Percentiles rank a stretch among this genome's conserved stretches.
Conservation (phyloP, 2,113 vertebrate species). For the Rhegmatorhina hoffmannsi region DNA sequence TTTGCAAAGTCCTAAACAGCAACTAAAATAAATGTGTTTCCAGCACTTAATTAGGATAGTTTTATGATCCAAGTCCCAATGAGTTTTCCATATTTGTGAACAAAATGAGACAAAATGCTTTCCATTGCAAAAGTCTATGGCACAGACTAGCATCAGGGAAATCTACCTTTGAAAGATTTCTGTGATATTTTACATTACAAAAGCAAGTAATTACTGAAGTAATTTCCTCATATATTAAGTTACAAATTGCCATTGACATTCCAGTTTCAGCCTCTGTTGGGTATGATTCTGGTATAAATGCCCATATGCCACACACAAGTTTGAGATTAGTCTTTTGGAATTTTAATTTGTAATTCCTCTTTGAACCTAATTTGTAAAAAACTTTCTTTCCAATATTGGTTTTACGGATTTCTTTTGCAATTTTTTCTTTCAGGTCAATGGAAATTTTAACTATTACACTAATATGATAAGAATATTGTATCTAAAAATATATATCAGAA, state of each 20-base stretch:
- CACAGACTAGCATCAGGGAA: background rate
- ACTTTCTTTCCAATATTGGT: background rate
- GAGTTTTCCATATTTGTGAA: background rate
- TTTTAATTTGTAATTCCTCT: background rate
- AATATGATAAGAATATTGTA: background rate
- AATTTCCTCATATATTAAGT: background rate
- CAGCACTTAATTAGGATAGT: background rate
- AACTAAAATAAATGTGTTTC: background rate
- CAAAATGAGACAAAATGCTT: background rate
- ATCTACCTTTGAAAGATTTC: background rate
- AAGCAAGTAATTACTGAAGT: background rate
- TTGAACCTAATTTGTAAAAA: background rate
- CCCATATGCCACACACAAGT: accelerated
- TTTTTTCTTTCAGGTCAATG: background rate
- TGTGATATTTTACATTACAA: background rate
- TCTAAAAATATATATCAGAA: background rate
- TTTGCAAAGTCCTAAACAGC: background rate
- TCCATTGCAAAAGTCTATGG: background rate
- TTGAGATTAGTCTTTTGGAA: background rate
- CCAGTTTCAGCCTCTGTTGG: background rate
- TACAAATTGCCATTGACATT: background rate
- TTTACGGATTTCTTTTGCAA: background rate
- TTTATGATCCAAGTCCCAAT: background rate
- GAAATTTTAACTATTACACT: background rate
- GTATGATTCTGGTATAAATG: background rate